Evolutionary conservation across 1,140 invertebrate species (phyloP), one percentile per base, ranked within the genome.

Genomic region (Ceratina japonica): DNA sequence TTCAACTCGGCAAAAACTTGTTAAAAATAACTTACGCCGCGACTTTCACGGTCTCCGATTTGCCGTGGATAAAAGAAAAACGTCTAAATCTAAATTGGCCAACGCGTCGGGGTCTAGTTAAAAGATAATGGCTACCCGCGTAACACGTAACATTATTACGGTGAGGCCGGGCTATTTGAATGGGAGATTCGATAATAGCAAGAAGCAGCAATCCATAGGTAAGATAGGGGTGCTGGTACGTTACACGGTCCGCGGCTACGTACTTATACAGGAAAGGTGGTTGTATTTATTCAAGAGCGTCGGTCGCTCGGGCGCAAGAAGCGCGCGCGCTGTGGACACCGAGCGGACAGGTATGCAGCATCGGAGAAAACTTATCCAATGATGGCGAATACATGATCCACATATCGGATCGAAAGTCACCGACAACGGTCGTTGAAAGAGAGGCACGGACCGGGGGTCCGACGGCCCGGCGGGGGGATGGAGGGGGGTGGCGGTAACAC

Each of bases 351-450:
- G 22, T 75, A 63, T 15, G 52, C 59, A 13, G 51, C n/a, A 24
- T 68, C 72, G 27, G n/a, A 61, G 24, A 62, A 72, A 31, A 71
- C 24, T 83, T 77, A 80, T 82, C 58, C 77, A 20, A 80, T 68
- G 54, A 61, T 80, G 15, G 78, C 37, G n/a, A 22, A 20, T 65
- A 37, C 66, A 87, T 82, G 84, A 85, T 88, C 73, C 78, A 82
- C 82, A 82, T 87, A 86, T 61, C 70, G 80, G 69, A 85, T 75
- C 18, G 75, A 69, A 62, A 75, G 37, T 18, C 31, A 49, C n/a
- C 22, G 15, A 15, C 27, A 59, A 16, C 63, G 12, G 59, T 20
- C 22, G 65, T 37, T 20, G 63, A 63, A 66, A 58, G 52, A 22
- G 16, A 54, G n/a, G 15, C 56, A 61, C 51, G 56, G 16, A 3